Percentiles rank a stretch among this genome's conserved stretches.
phyloP scores from a whole-genome alignment of 2,888 invertebrate genomes.

The Eustalomyia histrio region DNA sequence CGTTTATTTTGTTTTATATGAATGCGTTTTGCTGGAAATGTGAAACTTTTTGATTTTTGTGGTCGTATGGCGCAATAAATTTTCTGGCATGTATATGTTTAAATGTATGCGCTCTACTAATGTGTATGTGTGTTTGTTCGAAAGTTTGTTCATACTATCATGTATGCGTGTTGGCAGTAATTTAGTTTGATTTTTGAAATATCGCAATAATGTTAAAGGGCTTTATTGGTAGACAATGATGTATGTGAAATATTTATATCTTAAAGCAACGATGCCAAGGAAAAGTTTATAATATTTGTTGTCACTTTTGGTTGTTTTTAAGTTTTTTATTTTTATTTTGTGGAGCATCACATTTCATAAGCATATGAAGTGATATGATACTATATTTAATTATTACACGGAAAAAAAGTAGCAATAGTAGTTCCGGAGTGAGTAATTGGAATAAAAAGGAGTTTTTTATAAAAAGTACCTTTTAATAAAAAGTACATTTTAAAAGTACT shows the following conservation, averaged over 20 bases:
- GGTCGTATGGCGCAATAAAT: constrained; percentile 65
- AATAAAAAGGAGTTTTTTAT: too few relatives aligned
- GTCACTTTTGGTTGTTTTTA: constrained; percentile 8
- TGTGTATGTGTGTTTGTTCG: constrained; percentile 20
- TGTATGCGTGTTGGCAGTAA: constrained; percentile 57
- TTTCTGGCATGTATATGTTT: constrained; percentile 38
- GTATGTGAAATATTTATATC: constrained; percentile 50
- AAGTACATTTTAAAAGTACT: too few relatives aligned
- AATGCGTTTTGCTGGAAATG: constrained; percentile 55
- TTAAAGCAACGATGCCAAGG: constrained; percentile 23
- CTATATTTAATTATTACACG: background rate
- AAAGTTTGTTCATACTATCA: constrained; percentile 39
- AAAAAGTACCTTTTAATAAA: too few relatives aligned
- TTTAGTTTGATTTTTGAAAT: constrained; percentile 66
- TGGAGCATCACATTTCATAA: constrained; percentile 26
- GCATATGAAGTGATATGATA: constrained; percentile 6
- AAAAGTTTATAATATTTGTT: constrained; percentile 41
- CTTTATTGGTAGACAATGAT: constrained; percentile 64
- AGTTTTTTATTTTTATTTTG: background rate
- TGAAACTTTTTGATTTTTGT: constrained; percentile 63
- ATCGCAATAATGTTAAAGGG: constrained; percentile 63
- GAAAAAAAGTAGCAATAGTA: too few relatives aligned
- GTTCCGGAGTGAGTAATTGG: too few relatives aligned
- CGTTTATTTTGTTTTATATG: constrained; percentile 59
- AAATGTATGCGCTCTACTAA: too few relatives aligned